A percentile compares a stretch with the other conserved stretches of the same genome.
phyloP scores from a whole-genome alignment of 2,113 vertebrate genomes.

The Megaceryle torquata region DNA sequence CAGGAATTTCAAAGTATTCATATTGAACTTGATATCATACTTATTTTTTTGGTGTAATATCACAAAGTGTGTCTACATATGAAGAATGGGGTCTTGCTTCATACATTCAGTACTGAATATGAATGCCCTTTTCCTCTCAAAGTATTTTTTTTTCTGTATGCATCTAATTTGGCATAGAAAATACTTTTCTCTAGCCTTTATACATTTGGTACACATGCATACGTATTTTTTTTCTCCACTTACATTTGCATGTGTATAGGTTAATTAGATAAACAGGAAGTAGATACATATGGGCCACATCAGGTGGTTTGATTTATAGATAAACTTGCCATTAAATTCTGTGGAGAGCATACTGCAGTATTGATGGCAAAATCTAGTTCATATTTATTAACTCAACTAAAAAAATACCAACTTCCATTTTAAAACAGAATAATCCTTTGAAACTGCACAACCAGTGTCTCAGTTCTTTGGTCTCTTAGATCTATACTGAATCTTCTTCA shows the following conservation, averaged over 20 bases:
- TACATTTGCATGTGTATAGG: conserved; percentile 51
- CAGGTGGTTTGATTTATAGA: background rate
- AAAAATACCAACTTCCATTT: conserved; percentile 29
- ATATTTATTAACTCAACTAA: conserved; percentile 25
- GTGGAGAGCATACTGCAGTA: background rate
- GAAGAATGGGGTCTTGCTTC: conserved; percentile 67
- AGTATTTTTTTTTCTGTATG: conserved; percentile 33
- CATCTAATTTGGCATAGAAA: background rate
- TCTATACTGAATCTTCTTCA: conserved; percentile 68
- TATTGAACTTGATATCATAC: conserved; percentile 63
- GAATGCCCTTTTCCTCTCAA: conserved; percentile 65
- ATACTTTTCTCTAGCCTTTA: conserved; percentile 7
- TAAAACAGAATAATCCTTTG: conserved; percentile 41
- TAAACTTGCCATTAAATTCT: background rate
- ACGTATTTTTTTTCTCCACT: conserved; percentile 26
- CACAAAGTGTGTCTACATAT: conserved; percentile 53
- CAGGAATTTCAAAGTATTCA: conserved; percentile 66
- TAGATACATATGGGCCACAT: background rate
- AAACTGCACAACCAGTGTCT: conserved; percentile 53
- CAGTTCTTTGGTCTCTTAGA: conserved; percentile 67
- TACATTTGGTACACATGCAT: background rate
- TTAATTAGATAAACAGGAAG: conserved; percentile 22
- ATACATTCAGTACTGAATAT: conserved; percentile 32
- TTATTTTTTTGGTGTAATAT: conserved; percentile 62
- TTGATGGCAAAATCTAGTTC: conserved; percentile 1